Evolutionary conservation across 2,113 vertebrate species (phyloP), one percentile per base, ranked within the genome.

Genomic region (Calypte anna): DNA sequence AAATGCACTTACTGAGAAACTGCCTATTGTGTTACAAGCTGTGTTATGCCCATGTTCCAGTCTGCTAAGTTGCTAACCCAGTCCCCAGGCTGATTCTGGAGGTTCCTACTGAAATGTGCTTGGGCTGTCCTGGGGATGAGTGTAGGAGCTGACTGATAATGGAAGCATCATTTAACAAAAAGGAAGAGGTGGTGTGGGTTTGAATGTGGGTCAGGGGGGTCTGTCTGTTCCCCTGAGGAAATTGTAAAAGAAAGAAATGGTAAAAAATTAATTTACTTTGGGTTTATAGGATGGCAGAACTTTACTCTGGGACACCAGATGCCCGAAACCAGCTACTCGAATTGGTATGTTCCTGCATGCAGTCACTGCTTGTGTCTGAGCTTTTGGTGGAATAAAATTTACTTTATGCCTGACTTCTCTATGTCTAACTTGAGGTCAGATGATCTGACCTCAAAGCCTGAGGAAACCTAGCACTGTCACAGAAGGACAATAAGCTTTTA

Each of bases 221-320:
- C 46, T 20, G 61, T 63, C 12, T 20, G 61, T 63, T 10, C 14
- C 17, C 10, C 33, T 76, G 53, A 38, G 10, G 51, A 53, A 21
- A 48, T 48, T n/a, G 48, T 86, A 59, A 82, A 67, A 64, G 51
- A 53, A 21, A 48, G 51, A 53, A 21, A 48, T 48, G 30, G 48
- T 86, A 59, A 82, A 67, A 64, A 8, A 19, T 12, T 96, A 6
- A 1, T 85, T 94, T 43, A 9, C 50, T 91, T 96, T 92, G 75
- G 50, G 51, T 73, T 75, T 92, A 14, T 74, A 99, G 99, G 99
- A 99, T 75, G 98, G 96, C 59, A 98, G 99, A 75, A 98, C 98
- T 92, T 96, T 99, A 96, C 97, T 99, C 63, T 99, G 99, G 99
- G 99, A 99, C 96, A 98, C 97, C 83, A 98, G 99, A 93, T 99